phyloP scores from a whole-genome alignment of 2,888 invertebrate genomes.

The Lydus trimaculatus region DNA sequence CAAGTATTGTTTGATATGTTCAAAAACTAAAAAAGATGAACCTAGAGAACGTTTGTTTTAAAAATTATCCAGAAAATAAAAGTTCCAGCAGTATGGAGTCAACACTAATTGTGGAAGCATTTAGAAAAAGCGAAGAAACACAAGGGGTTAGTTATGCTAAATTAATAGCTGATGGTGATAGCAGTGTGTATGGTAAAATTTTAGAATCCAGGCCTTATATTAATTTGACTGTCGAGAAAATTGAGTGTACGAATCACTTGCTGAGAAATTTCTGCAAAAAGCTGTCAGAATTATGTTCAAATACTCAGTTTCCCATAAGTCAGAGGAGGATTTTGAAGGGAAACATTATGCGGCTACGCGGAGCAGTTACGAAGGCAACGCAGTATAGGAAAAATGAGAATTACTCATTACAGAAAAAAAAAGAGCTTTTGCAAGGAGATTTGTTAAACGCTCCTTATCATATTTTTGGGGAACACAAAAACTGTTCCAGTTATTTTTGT shows the following conservation, averaged over 20 bases:
- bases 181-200: constrained; percentile 15
- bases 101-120: constrained; percentile 15
- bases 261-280: constrained; percentile 24
- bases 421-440: not conserved
- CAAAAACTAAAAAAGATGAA: not conserved
- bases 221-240: constrained; percentile 21
- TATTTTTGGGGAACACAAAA: constrained; percentile 5
- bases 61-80: constrained; percentile 17
- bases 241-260: constrained; percentile 31
- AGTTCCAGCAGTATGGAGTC: constrained; percentile 19
- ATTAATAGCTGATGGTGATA: constrained; percentile 19
- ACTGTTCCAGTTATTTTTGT: constrained; percentile 5
- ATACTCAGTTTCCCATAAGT: not conserved
- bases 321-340: not conserved
- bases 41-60: constrained; percentile 12
- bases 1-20: constrained; percentile 18
- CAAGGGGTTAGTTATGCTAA: constrained; percentile 12
- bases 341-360: not conserved
- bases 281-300: constrained; percentile 9
- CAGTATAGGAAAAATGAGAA: not conserved
- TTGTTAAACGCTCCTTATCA: constrained; percentile 6
- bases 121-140: constrained; percentile 9
- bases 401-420: not conserved
- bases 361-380: not conserved
- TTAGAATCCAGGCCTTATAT: constrained; percentile 14